Evolutionary conservation across 2,888 invertebrate genomes (phyloP), one percentile per base, ranked within the genome.

Genomic region (Napeogenes sylphis): DNA sequence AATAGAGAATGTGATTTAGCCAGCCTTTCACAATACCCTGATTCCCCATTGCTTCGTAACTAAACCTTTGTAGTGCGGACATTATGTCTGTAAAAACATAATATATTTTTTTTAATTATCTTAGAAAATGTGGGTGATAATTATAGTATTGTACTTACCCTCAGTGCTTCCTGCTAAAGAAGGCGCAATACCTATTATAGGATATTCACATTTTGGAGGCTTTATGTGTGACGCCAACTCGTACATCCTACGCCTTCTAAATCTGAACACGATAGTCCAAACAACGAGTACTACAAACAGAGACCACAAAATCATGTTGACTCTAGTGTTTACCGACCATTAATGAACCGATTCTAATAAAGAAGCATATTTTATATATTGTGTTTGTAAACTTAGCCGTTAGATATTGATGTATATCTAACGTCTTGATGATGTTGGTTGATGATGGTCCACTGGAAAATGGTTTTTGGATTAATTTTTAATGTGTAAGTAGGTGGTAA

Each of bases 41-140:
- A 42, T 75, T 63, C 47, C 75, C 58, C 75, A 85, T 87, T 4
- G 80, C 67, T n/a, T 61, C 62, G 58, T 85, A 85, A 64, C 88
- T 86, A 21, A 70, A 76, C 0, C 63, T 12, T 69, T 86, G 80
- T 47, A 90, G 71, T 30, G 70, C 32, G 2, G 57, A 58, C 87
- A 90, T 83, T n/a, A 90, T 87, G 64, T 79, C 90, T 90, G 80
- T 67, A 51, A 84, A 84, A 67, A 55, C 65, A 63, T 21, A 57
- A 53, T 5, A 58, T 30, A 4, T 53, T 46, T 56, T 13, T 38
- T 38, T 13, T 53, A 21, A 14, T 51, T 51, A 21, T 21, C 42
- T 1, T 21, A 21, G 21, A 21, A 21, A 21, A 21, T 21, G 21
- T 21, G 21, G 21, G 21, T 21, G 21, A 21, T 21, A 1, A 21